These are phyloP conservation scores for Rhipidura dahli DNA, from an alignment of 2,113 vertebrate genomes.

Conservation along the genomic window DNA sequence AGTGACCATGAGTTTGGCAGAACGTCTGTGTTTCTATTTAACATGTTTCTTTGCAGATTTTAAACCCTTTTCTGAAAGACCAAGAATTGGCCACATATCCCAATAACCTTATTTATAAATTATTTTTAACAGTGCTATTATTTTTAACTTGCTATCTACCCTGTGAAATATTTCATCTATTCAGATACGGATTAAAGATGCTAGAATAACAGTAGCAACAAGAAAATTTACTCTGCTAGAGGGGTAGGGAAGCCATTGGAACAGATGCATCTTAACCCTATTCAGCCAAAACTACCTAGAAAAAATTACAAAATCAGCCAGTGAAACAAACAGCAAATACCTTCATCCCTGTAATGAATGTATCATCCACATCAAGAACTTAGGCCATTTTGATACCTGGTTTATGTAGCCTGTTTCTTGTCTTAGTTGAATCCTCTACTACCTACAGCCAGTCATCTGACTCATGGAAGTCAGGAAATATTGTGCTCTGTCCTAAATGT, in stretches of 20 bases:
- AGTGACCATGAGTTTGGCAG: neutral
- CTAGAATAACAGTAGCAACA: neutral
- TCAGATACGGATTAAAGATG: neutral
- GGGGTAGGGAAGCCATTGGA: neutral
- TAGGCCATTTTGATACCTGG: neutral
- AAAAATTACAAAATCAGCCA: neutral
- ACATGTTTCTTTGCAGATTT: neutral
- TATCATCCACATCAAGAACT: neutral
- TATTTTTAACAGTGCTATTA: neutral
- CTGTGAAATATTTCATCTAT: neutral
- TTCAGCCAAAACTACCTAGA: neutral
- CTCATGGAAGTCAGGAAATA: neutral
- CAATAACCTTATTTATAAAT: neutral
- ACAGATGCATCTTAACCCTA: neutral
- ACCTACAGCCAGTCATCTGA: neutral
- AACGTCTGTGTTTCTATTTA: neutral
- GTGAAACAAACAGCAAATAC: neutral
- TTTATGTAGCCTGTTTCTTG: neutral
- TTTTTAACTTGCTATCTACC: neutral
- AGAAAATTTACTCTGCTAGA: neutral
- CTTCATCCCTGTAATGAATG: neutral
- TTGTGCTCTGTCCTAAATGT: neutral
- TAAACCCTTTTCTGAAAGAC: neutral
- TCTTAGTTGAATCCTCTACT: neutral
- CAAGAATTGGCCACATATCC: neutral